phyloP scores from a whole-genome alignment of 2,113 vertebrate genomes.

The Saimiri boliviensis region DNA sequence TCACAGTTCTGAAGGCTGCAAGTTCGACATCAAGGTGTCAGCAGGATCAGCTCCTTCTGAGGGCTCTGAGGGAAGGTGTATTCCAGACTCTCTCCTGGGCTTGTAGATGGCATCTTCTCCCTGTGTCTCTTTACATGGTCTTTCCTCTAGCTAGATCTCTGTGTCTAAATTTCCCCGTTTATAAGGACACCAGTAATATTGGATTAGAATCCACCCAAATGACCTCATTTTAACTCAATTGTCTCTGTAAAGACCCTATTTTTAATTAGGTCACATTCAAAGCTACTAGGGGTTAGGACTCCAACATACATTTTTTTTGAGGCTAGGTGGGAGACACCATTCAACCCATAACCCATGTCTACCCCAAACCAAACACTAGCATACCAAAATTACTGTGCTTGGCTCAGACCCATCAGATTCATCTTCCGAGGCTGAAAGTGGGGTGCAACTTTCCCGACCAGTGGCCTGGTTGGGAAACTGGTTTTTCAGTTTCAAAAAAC shows the following conservation, averaged over 20 bases:
- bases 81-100: background rate
- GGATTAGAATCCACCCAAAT: background rate
- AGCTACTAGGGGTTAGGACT: background rate
- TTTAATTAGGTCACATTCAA: background rate
- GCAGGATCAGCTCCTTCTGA: background rate
- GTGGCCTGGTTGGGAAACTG: too few species aligned
- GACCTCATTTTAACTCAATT: background rate
- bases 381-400: background rate
- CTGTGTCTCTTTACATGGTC: background rate
- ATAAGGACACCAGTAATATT: background rate
- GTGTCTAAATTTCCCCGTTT: background rate
- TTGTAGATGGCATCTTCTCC: background rate
- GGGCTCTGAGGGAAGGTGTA: background rate
- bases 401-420: background rate
- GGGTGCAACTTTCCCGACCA: background rate
- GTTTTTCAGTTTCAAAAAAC: too few species aligned
- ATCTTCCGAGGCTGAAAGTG: background rate
- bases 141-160: background rate
- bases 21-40: background rate
- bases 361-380: background rate
- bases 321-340: background rate
- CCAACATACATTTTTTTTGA: too few species aligned
- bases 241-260: background rate
- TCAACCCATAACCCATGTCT: background rate
- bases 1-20: background rate